phyloP scores from a whole-genome alignment of 1,140 invertebrate species.

The Drosophila serrata region DNA sequence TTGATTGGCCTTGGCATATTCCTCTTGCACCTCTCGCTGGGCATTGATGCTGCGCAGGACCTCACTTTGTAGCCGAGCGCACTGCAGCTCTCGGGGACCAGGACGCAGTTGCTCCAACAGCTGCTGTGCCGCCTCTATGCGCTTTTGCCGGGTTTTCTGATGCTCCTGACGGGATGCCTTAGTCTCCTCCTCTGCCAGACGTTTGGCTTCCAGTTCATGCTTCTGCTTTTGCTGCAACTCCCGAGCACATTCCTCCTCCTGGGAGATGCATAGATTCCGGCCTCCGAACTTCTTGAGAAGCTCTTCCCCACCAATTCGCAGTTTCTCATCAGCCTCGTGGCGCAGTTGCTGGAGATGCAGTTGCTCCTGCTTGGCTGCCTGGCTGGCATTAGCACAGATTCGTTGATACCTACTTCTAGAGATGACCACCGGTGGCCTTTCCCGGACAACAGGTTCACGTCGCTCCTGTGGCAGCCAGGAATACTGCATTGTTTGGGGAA shows the following conservation, averaged over 20 bases:
- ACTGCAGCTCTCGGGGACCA: slow-evolving; percentile 71
- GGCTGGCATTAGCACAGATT: slow-evolving; percentile 47
- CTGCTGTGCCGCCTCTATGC: slow-evolving; percentile 69
- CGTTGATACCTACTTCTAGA: slow-evolving; percentile 52
- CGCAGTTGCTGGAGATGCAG: slow-evolving; percentile 34
- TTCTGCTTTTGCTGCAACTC: slow-evolving; percentile 31
- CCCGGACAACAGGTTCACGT: slow-evolving; percentile 43
- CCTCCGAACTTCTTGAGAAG: slow-evolving; percentile 54
- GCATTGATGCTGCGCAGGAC: slow-evolving; percentile 66
- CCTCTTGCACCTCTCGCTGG: slow-evolving; percentile 67
- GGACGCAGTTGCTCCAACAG: slow-evolving; percentile 72
- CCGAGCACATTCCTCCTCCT: slow-evolving; percentile 50
- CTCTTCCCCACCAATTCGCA: slow-evolving; percentile 63
- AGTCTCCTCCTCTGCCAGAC: slow-evolving; percentile 38
- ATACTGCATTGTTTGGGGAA: slow-evolving; percentile 52
- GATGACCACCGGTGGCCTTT: slow-evolving; percentile 63
- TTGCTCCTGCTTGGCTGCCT: slow-evolving; percentile 43
- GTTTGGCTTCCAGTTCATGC: slow-evolving; percentile 30
- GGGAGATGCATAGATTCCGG: slow-evolving; percentile 50
- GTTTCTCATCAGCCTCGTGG: slow-evolving; percentile 34
- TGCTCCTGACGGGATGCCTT: slow-evolving; percentile 39
- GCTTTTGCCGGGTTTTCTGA: slow-evolving; percentile 20
- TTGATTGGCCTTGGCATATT: slow-evolving; percentile 52
- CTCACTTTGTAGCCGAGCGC: slow-evolving; percentile 72
- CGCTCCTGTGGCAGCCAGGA: slow-evolving; percentile 69